Conservation (phyloP, 2,797 vertebrate species). For the Sebastes matsubarae region DNA sequence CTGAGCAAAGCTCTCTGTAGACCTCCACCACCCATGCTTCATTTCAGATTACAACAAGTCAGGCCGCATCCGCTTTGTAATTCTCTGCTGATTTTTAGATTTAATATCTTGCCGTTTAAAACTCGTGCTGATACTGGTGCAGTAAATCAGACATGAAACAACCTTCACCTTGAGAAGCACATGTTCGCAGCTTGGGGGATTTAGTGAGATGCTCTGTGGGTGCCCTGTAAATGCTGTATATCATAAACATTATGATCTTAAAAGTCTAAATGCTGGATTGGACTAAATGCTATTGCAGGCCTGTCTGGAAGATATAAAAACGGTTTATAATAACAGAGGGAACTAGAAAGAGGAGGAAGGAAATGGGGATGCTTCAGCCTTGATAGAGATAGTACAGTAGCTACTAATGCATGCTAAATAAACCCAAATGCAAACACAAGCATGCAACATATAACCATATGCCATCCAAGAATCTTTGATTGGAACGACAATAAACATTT, state of each 20-base stretch:
- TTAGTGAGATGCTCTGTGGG: conserved; percentile 26
- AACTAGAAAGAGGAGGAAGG: neutral
- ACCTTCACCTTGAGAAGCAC: conserved; percentile 37
- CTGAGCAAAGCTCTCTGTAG: neutral
- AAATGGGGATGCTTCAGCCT: neutral
- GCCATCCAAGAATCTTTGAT: neutral
- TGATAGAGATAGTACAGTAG: neutral
- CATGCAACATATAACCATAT: neutral
- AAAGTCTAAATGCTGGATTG: conserved; percentile 23
- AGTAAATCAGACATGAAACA: conserved; percentile 36
- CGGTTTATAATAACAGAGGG: conserved; percentile 15
- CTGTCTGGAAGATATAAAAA: conserved; percentile 21
- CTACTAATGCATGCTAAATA: neutral
- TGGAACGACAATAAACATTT: neutral
- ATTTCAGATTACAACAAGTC: neutral
- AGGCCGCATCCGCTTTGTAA: neutral
- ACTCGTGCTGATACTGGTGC: neutral
- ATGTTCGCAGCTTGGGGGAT: conserved; percentile 21
- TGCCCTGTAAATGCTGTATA: conserved; percentile 18
- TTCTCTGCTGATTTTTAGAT: conserved; percentile 24
- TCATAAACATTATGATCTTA: conserved; percentile 27
- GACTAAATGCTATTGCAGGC: conserved; percentile 39
- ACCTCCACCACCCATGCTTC: neutral
- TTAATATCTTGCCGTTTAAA: conserved; percentile 27
- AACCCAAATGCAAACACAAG: neutral